Conservation (phyloP, 2,888 invertebrate species). For the Nesidiocoris tenuis region DNA sequence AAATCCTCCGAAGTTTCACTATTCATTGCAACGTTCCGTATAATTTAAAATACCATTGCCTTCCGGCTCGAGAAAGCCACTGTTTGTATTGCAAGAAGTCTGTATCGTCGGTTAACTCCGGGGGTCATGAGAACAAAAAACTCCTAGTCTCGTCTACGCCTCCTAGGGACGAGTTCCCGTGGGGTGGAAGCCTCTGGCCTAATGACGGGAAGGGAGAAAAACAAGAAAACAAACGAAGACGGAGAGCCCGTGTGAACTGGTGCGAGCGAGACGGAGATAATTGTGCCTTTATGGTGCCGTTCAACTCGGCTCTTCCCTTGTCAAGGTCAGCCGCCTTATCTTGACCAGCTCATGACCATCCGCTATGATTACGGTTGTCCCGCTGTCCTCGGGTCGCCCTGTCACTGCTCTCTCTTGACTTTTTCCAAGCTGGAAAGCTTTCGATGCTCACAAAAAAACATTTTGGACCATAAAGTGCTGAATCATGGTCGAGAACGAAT, state of each 20-base stretch:
- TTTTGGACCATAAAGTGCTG: too few relatives aligned
- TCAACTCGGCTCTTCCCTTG: slow-evolving; percentile 30
- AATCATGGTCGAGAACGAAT: too few relatives aligned
- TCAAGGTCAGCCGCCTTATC: slow-evolving; percentile 37
- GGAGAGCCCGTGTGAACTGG: background rate
- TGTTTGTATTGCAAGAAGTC: too few relatives aligned
- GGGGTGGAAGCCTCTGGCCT: slow-evolving; percentile 5
- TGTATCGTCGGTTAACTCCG: too few relatives aligned
- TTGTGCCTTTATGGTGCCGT: slow-evolving; percentile 32
- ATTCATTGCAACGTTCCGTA: too few relatives aligned
- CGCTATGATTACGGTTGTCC: slow-evolving; percentile 29
- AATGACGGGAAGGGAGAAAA: slow-evolving; percentile 19
- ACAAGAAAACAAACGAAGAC: background rate
- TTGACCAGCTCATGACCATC: slow-evolving; percentile 34
- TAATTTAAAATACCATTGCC: too few relatives aligned
- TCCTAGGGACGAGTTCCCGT: background rate
- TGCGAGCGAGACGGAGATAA: slow-evolving; percentile 11
- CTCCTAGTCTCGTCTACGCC: too few relatives aligned
- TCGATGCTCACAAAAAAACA: too few relatives aligned
- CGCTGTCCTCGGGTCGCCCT: background rate
- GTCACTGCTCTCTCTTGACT: background rate
- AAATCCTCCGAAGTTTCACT: too few relatives aligned
- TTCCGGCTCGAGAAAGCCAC: too few relatives aligned
- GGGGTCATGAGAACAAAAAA: background rate
- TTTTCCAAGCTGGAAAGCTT: background rate